These are phyloP conservation scores for Tamandua tetradactyla DNA, from an alignment of 2,797 vertebrate species.

Conservation along the genomic window DNA sequence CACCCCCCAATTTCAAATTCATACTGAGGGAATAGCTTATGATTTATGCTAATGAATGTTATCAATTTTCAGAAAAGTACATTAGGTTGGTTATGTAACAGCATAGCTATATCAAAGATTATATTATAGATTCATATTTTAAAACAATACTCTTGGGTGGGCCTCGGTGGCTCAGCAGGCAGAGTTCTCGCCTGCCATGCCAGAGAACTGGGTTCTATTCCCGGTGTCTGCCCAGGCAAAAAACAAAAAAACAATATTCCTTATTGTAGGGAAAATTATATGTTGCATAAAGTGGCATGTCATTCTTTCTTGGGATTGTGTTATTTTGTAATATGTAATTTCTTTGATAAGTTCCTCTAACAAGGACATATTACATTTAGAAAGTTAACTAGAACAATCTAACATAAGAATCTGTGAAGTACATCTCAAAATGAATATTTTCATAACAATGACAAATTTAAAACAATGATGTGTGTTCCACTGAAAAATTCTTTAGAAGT, in stretches of 20 bases:
- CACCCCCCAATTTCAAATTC: neutral
- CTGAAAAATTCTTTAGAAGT: conserved; percentile 15
- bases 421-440: conserved; percentile 23
- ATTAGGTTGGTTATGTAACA: conserved; percentile 74
- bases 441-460: neutral
- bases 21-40: conserved; percentile 60
- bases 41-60: conserved; percentile 66
- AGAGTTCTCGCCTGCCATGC: too few species aligned
- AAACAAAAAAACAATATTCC: conserved; percentile 69
- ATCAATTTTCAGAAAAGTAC: conserved; percentile 71
- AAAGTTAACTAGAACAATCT: neutral
- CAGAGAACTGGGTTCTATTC: too few species aligned
- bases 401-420: neutral
- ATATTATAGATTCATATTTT: conserved; percentile 73
- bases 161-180: too few species aligned
- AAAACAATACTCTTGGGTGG: too few species aligned
- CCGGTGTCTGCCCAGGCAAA: too few species aligned
- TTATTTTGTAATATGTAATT: conserved; percentile 41
- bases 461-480: neutral
- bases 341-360: neutral
- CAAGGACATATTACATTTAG: neutral
- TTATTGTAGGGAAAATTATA: conserved; percentile 71
- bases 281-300: conserved; percentile 34
- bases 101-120: conserved; percentile 64
- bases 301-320: conserved; percentile 18